Conservation (phyloP, 2,113 vertebrate genomes). For the Cryptotis parvus region DNA sequence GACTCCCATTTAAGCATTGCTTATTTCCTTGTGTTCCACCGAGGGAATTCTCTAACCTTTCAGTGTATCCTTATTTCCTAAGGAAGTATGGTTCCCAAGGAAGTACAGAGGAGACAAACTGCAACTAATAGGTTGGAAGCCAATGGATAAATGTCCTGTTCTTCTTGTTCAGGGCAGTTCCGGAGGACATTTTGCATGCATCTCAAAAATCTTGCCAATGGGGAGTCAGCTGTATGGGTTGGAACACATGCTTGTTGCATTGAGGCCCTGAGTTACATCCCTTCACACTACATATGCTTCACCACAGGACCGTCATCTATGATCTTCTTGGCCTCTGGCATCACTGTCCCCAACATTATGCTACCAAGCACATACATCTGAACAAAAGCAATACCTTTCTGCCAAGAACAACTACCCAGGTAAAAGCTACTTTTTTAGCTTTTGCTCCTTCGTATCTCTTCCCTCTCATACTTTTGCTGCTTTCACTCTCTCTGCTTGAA, state of each 20-base stretch:
- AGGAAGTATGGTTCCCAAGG: not conserved
- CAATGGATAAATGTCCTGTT: not conserved
- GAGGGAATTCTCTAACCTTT: not conserved
- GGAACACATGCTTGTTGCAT: no score
- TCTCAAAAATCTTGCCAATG: not conserved
- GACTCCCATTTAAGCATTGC: not conserved
- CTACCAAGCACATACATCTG: no score
- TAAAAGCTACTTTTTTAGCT: not conserved
- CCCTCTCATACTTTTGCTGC: not conserved
- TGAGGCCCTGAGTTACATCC: no score
- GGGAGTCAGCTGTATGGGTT: no score
- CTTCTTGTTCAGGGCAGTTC: not conserved
- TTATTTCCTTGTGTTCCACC: not conserved
- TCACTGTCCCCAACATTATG: no score
- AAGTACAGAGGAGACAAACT: not conserved
- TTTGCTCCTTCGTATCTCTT: not conserved
- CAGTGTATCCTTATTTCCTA: no score
- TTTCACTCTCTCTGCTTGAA: not conserved
- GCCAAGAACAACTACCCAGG: not conserved
- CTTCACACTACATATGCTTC: no score
- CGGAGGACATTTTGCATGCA: not conserved
- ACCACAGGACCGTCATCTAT: no score
- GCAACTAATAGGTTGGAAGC: not conserved
- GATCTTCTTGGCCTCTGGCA: no score
- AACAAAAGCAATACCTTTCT: not conserved